A percentile compares a stretch with the other conserved stretches of the same genome.
These are phyloP conservation scores for Percopsis omiscomaycus DNA, from an alignment of 2,797 vertebrate genomes.

Conservation along the genomic window DNA sequence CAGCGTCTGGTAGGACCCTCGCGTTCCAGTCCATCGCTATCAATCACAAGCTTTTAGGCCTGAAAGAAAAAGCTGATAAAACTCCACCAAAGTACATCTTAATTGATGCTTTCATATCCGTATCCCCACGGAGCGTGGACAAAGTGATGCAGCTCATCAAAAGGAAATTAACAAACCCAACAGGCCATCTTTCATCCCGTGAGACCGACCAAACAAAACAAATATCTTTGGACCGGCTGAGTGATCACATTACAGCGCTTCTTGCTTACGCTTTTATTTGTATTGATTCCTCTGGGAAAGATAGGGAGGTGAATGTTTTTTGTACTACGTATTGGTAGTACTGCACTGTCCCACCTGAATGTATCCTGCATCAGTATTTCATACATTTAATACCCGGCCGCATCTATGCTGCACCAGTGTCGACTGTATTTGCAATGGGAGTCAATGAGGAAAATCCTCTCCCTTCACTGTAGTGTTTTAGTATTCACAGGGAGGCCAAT, in stretches of 20 bases:
- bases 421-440: too few relatives aligned
- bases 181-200: conserved; percentile 37
- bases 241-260: conserved; percentile 40
- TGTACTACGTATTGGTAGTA: conserved; percentile 10
- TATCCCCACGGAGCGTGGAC: conserved; percentile 44
- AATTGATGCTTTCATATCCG: conserved; percentile 61
- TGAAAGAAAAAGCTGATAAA: conserved; percentile 52
- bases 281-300: conserved; percentile 29
- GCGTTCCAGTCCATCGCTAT: conserved; percentile 55
- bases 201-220: conserved; percentile 39
- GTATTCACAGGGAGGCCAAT: too few relatives aligned
- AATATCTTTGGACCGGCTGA: conserved; percentile 38
- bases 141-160: conserved; percentile 62
- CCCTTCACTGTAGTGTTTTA: too few relatives aligned
- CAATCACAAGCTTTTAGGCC: conserved; percentile 65
- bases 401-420: too few relatives aligned
- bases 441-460: too few relatives aligned
- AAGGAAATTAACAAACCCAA: conserved; percentile 66
- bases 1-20: conserved; percentile 53
- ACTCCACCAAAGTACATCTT: conserved; percentile 57
- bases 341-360: conserved; percentile 6
- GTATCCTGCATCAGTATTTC: neutral
- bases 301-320: conserved; percentile 27
- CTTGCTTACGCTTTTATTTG: conserved; percentile 25
- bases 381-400: neutral